These are phyloP conservation scores for Halichoerus grypus DNA, from an alignment of 2,113 vertebrate genomes.

Conservation along the genomic window DNA sequence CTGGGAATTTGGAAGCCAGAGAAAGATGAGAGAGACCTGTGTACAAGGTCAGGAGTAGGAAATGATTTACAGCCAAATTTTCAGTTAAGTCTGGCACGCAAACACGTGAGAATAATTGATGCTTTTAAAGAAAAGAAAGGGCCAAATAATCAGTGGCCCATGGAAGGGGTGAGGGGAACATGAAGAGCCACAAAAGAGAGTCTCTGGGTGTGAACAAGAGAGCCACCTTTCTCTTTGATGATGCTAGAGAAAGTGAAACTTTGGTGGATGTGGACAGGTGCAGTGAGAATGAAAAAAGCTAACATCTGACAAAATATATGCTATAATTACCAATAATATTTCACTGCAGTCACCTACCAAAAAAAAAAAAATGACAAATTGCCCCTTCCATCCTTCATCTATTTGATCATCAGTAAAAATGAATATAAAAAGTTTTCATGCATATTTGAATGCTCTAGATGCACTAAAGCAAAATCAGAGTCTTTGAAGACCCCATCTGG, in stretches of 20 bases:
- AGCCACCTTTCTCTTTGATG: background rate
- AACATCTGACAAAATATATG: background rate
- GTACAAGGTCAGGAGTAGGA: background rate
- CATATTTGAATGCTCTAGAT: slow-evolving; percentile 71
- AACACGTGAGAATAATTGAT: background rate
- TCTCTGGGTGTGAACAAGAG: background rate
- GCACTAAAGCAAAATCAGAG: slow-evolving; percentile 63
- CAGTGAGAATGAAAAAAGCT: background rate
- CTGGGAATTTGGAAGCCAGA: background rate
- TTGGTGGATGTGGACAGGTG: background rate
- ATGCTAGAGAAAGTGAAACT: background rate
- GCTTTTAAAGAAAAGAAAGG: background rate
- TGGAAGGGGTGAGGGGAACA: background rate
- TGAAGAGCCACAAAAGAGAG: background rate
- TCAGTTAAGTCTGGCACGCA: background rate
- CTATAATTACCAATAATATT: slow-evolving; percentile 29
- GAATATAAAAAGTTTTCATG: slow-evolving; percentile 64
- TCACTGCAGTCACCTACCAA: background rate
- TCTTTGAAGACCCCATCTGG: slow-evolving; percentile 81
- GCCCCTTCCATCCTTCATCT: background rate
- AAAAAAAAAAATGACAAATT: background rate
- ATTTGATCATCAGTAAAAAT: slow-evolving; percentile 71
- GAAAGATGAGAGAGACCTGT: background rate
- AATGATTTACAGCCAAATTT: background rate
- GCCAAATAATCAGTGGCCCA: background rate